Percentiles rank a stretch among this genome's conserved stretches.
phyloP scores from a whole-genome alignment of 2,888 invertebrate species.

The Aphrophora alni region DNA sequence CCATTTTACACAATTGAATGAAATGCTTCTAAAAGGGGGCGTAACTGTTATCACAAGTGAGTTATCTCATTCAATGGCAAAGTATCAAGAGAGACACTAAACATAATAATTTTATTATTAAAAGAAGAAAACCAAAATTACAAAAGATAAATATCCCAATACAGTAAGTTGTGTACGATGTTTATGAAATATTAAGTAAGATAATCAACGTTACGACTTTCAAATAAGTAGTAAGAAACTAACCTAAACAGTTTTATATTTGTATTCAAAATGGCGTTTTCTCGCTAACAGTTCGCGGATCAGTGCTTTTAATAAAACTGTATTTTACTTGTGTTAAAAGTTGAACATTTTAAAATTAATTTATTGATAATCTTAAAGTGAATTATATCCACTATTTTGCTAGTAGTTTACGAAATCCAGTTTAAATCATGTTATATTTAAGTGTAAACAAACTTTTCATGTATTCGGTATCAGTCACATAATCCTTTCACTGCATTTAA shows the following conservation, averaged over 20 bases:
- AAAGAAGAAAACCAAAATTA: too few relatives aligned
- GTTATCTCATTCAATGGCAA: neutral
- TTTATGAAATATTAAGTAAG: too few relatives aligned
- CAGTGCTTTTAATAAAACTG: neutral
- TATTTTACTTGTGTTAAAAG: neutral
- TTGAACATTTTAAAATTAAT: neutral
- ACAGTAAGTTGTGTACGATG: too few relatives aligned
- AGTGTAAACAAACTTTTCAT: neutral
- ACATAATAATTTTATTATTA: neutral
- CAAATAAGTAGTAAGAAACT: too few relatives aligned
- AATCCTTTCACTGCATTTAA: neutral
- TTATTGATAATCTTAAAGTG: neutral
- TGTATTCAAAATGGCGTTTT: neutral
- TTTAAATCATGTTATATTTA: neutral
- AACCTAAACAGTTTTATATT: neutral
- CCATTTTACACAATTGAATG: too few relatives aligned
- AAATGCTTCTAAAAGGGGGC: too few relatives aligned
- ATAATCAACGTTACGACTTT: too few relatives aligned
- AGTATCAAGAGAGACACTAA: neutral
- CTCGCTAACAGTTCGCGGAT: neutral
- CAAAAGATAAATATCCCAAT: too few relatives aligned
- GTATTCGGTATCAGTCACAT: neutral
- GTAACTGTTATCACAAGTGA: neutral
- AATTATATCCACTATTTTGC: neutral
- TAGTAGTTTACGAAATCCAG: neutral